Evolutionary conservation across 2,113 vertebrate species (phyloP), one percentile per base, ranked within the genome.

Genomic region (Labeo rohita): DNA sequence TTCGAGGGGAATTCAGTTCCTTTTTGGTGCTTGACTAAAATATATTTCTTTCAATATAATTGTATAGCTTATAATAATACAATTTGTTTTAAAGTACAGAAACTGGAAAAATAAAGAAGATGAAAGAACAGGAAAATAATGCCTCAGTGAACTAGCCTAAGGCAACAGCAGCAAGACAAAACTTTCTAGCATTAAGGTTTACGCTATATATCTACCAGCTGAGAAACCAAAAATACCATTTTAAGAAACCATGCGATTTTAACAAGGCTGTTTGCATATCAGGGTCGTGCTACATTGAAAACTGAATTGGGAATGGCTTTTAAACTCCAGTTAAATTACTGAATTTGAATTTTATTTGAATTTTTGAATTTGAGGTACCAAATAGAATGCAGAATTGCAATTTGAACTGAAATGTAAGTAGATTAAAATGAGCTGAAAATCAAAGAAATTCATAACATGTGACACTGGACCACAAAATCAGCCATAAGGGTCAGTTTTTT

Each of bases 61-160:
- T 49, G 21, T 23, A 28, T 28, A 23, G 72, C 72, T 74, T 23
- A 23, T 47, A 74, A 74, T 74, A 49, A 74, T 49, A 74, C n/a
- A 74, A 74, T 13, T 74, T 7, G 72, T 49, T 66, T 74, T 1
- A 49, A 49, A 74, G 21, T 5, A 3, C 45, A 74, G 45, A 15
- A 72, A 43, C 39, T 72, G 43, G 4, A 72, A 21, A 43, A 49
- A 74, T 49, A 15, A 74, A 74, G 45, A 49, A 13, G 72, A 75
- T 75, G n/a, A 75, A 8, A 49, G 45, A 28, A 50, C 39, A 28
- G 45, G 21, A 74, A 74, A n/a, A 74, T 49, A 75, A 49, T 49
- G 21, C 72, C 72, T 45, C 21, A 2, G 72, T 74, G n/a, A 74
- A 74, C 72, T 49, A 23, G 21, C 72, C 72, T 74, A 23, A 74